Base-by-base conservation (phyloP, 1,140 invertebrate genomes). In the Tetramorium parvispinum region DNA sequence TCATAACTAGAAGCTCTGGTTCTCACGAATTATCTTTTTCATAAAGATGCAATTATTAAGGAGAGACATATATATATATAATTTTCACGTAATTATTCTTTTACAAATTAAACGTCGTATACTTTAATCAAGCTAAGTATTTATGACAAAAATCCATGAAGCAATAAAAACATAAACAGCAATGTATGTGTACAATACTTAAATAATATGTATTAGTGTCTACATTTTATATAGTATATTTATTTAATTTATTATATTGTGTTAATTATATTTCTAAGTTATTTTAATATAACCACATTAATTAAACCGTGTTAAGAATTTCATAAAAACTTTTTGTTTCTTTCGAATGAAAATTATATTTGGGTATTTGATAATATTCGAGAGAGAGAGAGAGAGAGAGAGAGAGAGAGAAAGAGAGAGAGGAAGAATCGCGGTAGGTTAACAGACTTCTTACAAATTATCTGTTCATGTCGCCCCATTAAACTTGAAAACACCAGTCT, bases 21-120 rank as follows among this genome's bases (percentile, higher is more conserved):
- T 82, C 51, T 46, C 79, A 82, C 51, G 24, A 73, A 18, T 46
- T 27, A 71, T 71, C 40, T 71, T 51, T 55, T 57, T 21, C 16
- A 16, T 32, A 32, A 32, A 32, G 32, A 32, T 32, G 32, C 3
- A 32, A 32, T 32, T 32, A 32, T 32, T 3, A 32, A 32, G 32
- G 32, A 68, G 5, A 4, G 21, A 70, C n/a, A n/a, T n/a, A n/a
- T n/a, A n/a, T n/a, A n/a, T 27, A 53, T 40, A 6, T 13, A 27
- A 0, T 70, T 11, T 24, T 81, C 55, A 81, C 13, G 70, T 81
- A 81, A 70, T 13, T 40, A 40, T 21, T 40, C 32, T 70, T 40
- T 53, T 32, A n/a, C 11, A 0, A 8, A 70, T 21, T 43, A 16
- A 11, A 43, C 1, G 70, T 51, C 13, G 18, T 24, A 5, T 5